Evolutionary conservation across 2,888 invertebrate genomes (phyloP), one percentile per base, ranked within the genome.

Genomic region (Parnassius mnemosyne): DNA sequence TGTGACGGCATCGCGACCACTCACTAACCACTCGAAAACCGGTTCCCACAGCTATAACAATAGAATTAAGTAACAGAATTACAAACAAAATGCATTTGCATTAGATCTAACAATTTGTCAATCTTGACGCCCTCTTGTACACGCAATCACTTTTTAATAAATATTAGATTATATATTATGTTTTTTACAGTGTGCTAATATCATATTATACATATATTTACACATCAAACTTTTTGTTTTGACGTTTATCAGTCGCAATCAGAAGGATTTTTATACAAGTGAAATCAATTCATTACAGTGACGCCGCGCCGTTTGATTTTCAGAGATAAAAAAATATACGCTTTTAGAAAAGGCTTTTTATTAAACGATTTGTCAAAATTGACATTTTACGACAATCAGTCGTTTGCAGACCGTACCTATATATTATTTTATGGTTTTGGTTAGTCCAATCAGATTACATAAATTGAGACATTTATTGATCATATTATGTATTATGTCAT

Each of bases 1-100:
- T 78, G 73, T 86, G 87, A 87, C 86, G 88, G 83, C 87, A 86
- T 80, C 77, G 78, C 66, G 74, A 75, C 80, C 83, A 75, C 82
- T 83, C 81, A 81, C 84, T 76, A 78, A 76, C 79, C 69, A 70
- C 70, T 63, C 57, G 61, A 60, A 71, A 83, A 85, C 87, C 83
- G 81, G 87, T 87, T 87, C 76, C 70, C 72, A 69, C 66, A 71
- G 68, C 71, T 66, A 62, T 67, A 69, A 71, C 72, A 71, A 71
- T 74, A 68, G 71, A 67, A 66, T 72, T 68, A 70, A 68, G 70
- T 69, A 75, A 74, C 63, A 52, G 56, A 58, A 34, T 63, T 65
- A 55, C 63, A 67, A 64, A 65, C 65, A 66, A 51, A 34, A 65
- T 64, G 62, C 65, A 50, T 20, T 49, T 13, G 13, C 47, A 51